Evolutionary conservation across 35 echinoderm and acorn worm genomes (phyloP), one percentile per base, ranked within the genome.

Genomic region (Acanthaster planci): DNA sequence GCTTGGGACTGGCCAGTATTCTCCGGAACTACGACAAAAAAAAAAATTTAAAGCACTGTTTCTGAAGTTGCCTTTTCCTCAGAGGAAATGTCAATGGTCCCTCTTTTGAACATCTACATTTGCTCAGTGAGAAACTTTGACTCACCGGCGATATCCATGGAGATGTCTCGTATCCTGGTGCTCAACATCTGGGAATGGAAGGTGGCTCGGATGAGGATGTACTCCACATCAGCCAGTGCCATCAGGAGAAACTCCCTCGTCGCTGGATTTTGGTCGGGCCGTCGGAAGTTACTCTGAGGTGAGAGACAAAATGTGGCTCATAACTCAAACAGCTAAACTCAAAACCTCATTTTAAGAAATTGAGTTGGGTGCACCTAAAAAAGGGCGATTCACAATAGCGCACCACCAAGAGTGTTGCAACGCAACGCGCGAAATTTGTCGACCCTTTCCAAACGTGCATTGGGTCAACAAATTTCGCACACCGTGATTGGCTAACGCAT

Each of bases 181-280:
- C 93, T 92, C 18, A 12, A 37, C 80, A 89, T 94, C 2, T 94
- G 77, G 6, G 80, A 89, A 68, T 92, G 82, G 78, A 89, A 92
- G 12, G 87, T 85, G 23, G 86, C 89, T 1, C 96, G 67, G 82
- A 99, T 99, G 56, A 94, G 82, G 40, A 99, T 99, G 82, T 94
- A 89, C 22, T 90, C 86, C 12, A 99, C 27, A 37, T 99, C 92
- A 42, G 92, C 85, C 0, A 99, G 64, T 0, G 89, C 86, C 96
- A 99, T 99, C 53, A 99, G 42, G 29, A 99, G 77, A 40, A 94
- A 92, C 40, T 99, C 92, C 38, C 96, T 51, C 1, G 92, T 93
- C 10, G 89, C 83, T 55, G 81, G 80, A 8, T 60, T 38, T 2
- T 84, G 87, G 72, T 99, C 96, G 6, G 86, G 88, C 15, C 96